Conservation (phyloP, 2,888 invertebrate genomes). For the Ceraclea dissimilis region DNA sequence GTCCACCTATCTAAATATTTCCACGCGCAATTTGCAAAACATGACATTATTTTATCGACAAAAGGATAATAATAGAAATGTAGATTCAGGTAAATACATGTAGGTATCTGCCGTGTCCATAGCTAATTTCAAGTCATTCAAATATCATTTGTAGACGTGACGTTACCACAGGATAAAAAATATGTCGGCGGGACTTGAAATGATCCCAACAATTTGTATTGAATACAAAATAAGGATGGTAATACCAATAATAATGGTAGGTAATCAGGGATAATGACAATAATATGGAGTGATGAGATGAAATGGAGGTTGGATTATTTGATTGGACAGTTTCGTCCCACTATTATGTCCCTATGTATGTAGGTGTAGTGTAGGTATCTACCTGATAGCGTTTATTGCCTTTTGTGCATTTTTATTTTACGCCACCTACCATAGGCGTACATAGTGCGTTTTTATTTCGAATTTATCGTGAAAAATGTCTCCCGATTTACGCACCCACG, state of each 20-base stretch:
- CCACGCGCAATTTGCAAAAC: too few species aligned
- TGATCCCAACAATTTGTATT: conserved; percentile 6
- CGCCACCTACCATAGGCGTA: conserved; percentile 3
- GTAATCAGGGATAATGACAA: conserved; percentile 23
- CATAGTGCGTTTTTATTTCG: too few species aligned
- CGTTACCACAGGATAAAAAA: conserved; percentile 6
- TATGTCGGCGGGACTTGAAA: neutral
- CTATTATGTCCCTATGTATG: neutral
- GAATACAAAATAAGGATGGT: conserved; percentile 9
- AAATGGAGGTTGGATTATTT: conserved; percentile 24
- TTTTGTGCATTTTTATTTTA: conserved; percentile 20
- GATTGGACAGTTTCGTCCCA: conserved; percentile 1
- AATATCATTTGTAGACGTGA: conserved; percentile 4
- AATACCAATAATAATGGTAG: conserved; percentile 17
- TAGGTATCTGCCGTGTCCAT: too few species aligned
- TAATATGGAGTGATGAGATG: conserved; percentile 25
- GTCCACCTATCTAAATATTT: too few species aligned
- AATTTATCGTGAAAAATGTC: too few species aligned
- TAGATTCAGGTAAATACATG: too few species aligned
- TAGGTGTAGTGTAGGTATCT: conserved; percentile 17
- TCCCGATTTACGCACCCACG: too few species aligned
- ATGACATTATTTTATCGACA: too few species aligned
- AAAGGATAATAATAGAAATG: too few species aligned
- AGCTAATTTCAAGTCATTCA: neutral
- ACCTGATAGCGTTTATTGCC: conserved; percentile 20